These are phyloP conservation scores for Eclectus roratus DNA, from an alignment of 2,113 vertebrate genomes.

Conservation along the genomic window DNA sequence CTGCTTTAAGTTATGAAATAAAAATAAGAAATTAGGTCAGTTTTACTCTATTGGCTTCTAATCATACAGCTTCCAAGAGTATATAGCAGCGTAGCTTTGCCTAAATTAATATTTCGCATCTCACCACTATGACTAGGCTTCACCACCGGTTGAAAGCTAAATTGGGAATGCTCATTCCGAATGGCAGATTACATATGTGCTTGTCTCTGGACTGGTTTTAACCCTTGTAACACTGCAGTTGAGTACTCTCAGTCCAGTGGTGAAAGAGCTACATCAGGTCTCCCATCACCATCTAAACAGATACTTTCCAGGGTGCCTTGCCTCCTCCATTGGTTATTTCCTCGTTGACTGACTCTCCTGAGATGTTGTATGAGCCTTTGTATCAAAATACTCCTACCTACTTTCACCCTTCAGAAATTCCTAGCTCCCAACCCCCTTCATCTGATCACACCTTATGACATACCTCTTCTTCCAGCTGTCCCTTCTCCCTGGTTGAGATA, in stretches of 20 bases:
- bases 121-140: background rate
- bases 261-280: background rate
- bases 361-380: background rate
- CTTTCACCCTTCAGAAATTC: background rate
- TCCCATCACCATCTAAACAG: background rate
- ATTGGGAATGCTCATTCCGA: background rate
- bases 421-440: background rate
- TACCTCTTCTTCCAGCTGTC: background rate
- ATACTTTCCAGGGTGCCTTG: background rate
- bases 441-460: background rate
- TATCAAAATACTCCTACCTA: background rate
- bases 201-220: background rate
- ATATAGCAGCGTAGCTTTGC: background rate
- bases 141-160: background rate
- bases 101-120: conserved; percentile 13
- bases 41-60: background rate
- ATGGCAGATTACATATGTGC: background rate
- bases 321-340: background rate
- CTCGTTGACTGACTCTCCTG: background rate
- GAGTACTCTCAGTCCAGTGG: background rate
- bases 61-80: background rate
- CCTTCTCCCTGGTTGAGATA: background rate
- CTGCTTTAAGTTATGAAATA: conserved; percentile 47
- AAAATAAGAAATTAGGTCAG: conserved; percentile 47
- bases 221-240: background rate